Evolutionary conservation across 1,140 invertebrate species (phyloP).

Genomic region (Drosophila nebulosa): DNA sequence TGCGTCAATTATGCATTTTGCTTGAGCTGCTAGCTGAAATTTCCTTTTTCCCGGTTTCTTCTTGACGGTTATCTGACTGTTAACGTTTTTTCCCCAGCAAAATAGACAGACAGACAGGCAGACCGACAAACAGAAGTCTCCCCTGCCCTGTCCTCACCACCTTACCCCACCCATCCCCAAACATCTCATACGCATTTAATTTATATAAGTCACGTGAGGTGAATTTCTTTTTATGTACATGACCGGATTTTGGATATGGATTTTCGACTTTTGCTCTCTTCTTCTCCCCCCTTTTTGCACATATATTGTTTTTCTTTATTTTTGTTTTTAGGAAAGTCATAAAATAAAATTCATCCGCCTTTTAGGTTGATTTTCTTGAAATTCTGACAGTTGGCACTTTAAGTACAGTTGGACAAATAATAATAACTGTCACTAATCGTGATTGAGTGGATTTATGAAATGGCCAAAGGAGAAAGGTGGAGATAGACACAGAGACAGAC

Average conservation of each 20-base stretch:
- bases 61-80: constrained; percentile 36
- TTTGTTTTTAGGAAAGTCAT: not conserved
- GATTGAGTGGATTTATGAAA: constrained; percentile 38
- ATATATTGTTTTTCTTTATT: not conserved
- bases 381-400: not conserved
- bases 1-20: constrained; percentile 57
- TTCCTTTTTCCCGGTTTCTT: not conserved
- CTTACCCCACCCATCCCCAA: not conserved
- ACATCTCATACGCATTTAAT: constrained; percentile 50
- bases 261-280: not conserved
- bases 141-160: not conserved
- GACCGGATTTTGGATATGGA: not conserved
- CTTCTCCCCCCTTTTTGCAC: not conserved
- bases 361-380: not conserved
- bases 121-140: constrained; percentile 1
- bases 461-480: not conserved
- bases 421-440: constrained; percentile 42
- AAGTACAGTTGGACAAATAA: constrained; percentile 9
- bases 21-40: not conserved
- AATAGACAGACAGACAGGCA: not conserved
- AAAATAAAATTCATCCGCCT: not conserved
- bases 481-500: not conserved
- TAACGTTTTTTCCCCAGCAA: constrained; percentile 34
- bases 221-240: constrained; percentile 35
- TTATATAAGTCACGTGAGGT: constrained; percentile 69